phyloP scores from a whole-genome alignment of 1,140 invertebrate genomes.

The Drosophila auraria region DNA sequence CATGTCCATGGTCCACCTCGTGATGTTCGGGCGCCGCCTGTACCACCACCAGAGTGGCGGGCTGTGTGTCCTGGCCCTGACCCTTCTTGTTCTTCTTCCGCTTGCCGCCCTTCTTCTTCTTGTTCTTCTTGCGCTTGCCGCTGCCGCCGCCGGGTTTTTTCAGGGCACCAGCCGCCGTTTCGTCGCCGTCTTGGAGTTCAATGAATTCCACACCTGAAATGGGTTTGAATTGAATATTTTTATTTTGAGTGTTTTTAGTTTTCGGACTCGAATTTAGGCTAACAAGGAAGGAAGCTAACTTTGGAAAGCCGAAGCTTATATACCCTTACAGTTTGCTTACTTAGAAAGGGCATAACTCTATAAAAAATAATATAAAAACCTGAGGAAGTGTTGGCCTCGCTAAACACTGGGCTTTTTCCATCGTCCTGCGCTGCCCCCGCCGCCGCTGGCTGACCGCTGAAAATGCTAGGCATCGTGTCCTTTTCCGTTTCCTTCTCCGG shows the following conservation, averaged over 20 bases:
- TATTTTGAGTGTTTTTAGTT: too few species aligned
- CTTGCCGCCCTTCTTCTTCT: constrained; percentile 57
- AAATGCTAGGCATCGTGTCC: constrained; percentile 40
- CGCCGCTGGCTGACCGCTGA: background rate
- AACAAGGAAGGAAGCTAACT: too few species aligned
- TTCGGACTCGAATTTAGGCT: too few species aligned
- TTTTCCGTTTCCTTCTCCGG: constrained; percentile 65
- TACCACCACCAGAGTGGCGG: constrained; percentile 73
- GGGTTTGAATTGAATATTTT: background rate
- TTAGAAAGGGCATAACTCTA: too few species aligned
- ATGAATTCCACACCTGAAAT: constrained; percentile 68
- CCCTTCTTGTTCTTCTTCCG: constrained; percentile 59
- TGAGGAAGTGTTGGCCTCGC: constrained; percentile 44
- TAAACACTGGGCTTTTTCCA: constrained; percentile 51
- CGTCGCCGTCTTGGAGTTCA: constrained; percentile 66
- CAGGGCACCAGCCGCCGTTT: constrained; percentile 35
- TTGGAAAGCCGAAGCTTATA: too few species aligned
- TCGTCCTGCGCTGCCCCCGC: constrained; percentile 8
- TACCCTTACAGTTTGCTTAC: too few species aligned
- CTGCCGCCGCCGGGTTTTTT: constrained; percentile 64
- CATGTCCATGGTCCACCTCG: constrained; percentile 53
- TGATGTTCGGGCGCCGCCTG: constrained; percentile 72
- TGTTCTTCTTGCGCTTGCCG: constrained; percentile 70
- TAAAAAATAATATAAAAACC: constrained; percentile 15
- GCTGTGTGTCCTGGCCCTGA: constrained; percentile 49